A percentile compares a stretch with the other conserved stretches of the same genome.
phyloP scores from a whole-genome alignment of 2,797 vertebrate species.

The Enteromius trimaculatus region DNA sequence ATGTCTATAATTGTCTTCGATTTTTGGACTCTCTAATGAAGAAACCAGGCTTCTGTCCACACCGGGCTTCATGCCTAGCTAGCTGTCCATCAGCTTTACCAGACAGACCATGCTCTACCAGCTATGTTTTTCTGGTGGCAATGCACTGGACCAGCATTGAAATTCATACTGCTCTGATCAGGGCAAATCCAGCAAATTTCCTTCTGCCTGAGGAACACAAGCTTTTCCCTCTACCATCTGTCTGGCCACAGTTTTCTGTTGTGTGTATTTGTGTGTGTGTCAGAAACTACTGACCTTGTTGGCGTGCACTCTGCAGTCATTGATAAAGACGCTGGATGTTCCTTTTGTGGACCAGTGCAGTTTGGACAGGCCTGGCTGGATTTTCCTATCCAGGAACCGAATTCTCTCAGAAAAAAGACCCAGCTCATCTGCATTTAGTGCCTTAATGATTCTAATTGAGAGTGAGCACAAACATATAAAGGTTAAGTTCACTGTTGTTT shows the following conservation, averaged over 20 bases:
- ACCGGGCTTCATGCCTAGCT: neutral
- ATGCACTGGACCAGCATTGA: neutral
- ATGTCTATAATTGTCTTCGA: neutral
- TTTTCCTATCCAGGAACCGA: constrained; percentile 81
- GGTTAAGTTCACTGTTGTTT: neutral
- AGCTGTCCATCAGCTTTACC: constrained; percentile 2
- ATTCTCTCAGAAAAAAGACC: constrained; percentile 84
- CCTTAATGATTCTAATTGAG: constrained; percentile 78
- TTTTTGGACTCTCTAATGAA: neutral
- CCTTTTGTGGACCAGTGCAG: constrained; percentile 83
- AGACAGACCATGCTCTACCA: constrained; percentile 1
- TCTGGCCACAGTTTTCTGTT: neutral
- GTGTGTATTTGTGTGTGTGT: constrained; percentile 11
- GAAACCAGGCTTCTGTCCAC: neutral
- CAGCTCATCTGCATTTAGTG: constrained; percentile 80
- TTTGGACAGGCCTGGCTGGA: constrained; percentile 84
- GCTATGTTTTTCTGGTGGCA: neutral
- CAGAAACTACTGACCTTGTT: constrained; percentile 79
- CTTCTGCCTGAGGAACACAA: neutral
- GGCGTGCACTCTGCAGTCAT: constrained; percentile 81
- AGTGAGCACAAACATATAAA: constrained; percentile 8
- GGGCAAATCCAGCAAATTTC: neutral
- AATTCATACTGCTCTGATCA: constrained; percentile 1
- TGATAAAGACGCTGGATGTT: constrained; percentile 78
- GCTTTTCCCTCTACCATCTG: neutral